Percentiles rank a stretch among this genome's conserved stretches.
Conservation (phyloP, 2,113 vertebrate genomes). For the Osmerus mordax region DNA sequence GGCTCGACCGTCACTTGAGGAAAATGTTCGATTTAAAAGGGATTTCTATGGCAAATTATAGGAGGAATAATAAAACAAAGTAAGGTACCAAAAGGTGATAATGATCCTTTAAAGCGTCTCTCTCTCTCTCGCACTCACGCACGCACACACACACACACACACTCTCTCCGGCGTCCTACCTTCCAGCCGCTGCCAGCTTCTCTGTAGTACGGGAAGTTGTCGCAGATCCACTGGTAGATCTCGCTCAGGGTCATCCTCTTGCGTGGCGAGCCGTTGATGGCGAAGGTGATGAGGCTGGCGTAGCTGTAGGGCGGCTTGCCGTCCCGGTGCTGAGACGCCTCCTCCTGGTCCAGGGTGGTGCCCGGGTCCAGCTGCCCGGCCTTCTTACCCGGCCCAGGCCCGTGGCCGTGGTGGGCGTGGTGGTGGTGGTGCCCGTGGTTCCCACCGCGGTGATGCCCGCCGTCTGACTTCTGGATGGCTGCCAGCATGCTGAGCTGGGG, state of each 20-base stretch:
- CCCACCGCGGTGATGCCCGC: conserved; percentile 51
- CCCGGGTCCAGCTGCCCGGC: conserved; percentile 78
- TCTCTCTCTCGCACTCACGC: neutral
- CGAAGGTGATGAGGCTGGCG: conserved; percentile 90
- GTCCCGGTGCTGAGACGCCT: conserved; percentile 85
- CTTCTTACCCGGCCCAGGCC: conserved; percentile 79
- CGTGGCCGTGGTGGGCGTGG: conserved; percentile 60
- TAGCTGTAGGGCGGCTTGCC: conserved; percentile 93
- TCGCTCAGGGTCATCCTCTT: conserved; percentile 93
- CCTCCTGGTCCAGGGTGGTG: conserved; percentile 85
- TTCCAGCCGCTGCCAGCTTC: conserved; percentile 94
- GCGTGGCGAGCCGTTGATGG: conserved; percentile 88
- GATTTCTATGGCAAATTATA: too few species aligned
- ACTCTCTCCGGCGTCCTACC: conserved; percentile 66
- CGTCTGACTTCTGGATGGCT: conserved; percentile 82
- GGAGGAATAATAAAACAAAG: too few species aligned
- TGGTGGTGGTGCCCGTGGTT: conserved; percentile 42
- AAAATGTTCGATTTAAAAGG: too few species aligned
- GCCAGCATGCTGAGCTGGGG: conserved; percentile 88
- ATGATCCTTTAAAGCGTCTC: neutral
- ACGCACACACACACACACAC: neutral
- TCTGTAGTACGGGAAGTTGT: conserved; percentile 91
- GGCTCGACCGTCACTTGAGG: too few species aligned
- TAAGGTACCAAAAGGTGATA: too few species aligned
- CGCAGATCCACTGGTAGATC: conserved; percentile 84